Percentiles rank a stretch among this genome's conserved stretches.
Evolutionary conservation across 2,888 invertebrate genomes (phyloP).

Genomic region (Cataglyphis albicans): DNA sequence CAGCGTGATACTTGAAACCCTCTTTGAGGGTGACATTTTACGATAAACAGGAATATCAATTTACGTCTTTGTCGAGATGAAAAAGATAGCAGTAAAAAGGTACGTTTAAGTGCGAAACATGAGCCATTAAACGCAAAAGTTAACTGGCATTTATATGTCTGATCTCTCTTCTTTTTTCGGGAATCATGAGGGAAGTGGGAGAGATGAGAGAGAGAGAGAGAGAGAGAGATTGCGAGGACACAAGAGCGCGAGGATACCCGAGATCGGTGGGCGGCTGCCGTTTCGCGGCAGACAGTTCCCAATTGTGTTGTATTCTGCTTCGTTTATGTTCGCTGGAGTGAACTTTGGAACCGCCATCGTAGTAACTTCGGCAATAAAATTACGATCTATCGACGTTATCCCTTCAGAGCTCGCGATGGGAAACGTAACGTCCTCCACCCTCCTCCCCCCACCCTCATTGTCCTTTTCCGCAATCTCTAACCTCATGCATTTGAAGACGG

Average conservation of each 20-base stretch:
- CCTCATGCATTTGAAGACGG: slow-evolving; percentile 37
- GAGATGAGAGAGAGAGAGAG: background rate
- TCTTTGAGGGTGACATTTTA: background rate
- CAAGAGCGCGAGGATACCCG: background rate
- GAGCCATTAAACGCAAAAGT: slow-evolving; percentile 41
- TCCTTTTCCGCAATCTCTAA: slow-evolving; percentile 5
- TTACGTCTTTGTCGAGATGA: background rate
- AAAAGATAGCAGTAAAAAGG: background rate
- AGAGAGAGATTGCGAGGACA: background rate
- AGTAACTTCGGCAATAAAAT: slow-evolving; percentile 54
- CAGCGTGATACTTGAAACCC: background rate
- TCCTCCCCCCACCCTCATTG: background rate
- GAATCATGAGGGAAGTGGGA: background rate
- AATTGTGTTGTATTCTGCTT: slow-evolving; percentile 67
- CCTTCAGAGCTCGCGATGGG: slow-evolving; percentile 28
- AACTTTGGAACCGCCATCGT: slow-evolving; percentile 57
- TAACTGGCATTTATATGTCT: slow-evolving; percentile 38
- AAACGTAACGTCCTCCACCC: slow-evolving; percentile 38
- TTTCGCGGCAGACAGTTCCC: slow-evolving; percentile 59
- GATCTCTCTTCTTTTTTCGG: background rate
- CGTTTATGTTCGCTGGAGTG: slow-evolving; percentile 55
- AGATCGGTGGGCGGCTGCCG: slow-evolving; percentile 32
- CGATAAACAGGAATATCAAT: slow-evolving; percentile 6
- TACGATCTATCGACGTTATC: slow-evolving; percentile 53
- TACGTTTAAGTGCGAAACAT: slow-evolving; percentile 13